A percentile compares a stretch with the other conserved stretches of the same genome.
Evolutionary conservation across 2,888 invertebrate species (phyloP).

Genomic region (Leptopilina drosophilae): DNA sequence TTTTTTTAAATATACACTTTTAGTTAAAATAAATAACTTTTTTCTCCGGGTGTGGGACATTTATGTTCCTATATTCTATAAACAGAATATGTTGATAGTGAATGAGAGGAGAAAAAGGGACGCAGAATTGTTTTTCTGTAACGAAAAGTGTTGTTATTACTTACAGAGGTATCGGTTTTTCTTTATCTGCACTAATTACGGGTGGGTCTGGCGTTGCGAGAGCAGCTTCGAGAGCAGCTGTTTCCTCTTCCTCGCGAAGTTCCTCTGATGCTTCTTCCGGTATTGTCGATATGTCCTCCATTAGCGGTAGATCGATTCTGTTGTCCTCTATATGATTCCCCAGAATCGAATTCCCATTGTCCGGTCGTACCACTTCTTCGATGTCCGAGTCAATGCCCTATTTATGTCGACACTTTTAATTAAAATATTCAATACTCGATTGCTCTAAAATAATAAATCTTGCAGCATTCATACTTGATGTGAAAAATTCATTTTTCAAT

Average conservation of each 20-base stretch:
- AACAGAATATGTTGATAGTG: too few species aligned
- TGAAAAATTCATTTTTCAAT: background rate
- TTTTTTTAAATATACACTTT: too few species aligned
- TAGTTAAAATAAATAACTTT: too few species aligned
- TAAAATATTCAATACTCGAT: background rate
- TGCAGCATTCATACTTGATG: background rate
- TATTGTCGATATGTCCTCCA: slow-evolving; percentile 75
- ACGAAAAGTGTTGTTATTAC: slow-evolving; percentile 50
- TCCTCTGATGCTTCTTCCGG: slow-evolving; percentile 81
- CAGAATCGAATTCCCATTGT: slow-evolving; percentile 77
- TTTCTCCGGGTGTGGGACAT: too few species aligned
- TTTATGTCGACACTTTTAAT: slow-evolving; percentile 2
- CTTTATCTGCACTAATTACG: slow-evolving; percentile 64
- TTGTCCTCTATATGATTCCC: slow-evolving; percentile 70
- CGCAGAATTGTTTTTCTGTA: background rate
- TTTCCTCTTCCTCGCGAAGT: slow-evolving; percentile 78
- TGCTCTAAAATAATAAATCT: too few species aligned
- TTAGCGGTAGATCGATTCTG: slow-evolving; percentile 68
- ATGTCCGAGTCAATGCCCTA: slow-evolving; percentile 93
- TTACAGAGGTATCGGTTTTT: slow-evolving; percentile 64
- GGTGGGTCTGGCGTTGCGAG: slow-evolving; percentile 62
- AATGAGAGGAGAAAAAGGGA: too few species aligned
- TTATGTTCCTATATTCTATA: too few species aligned
- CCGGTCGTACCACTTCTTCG: slow-evolving; percentile 88
- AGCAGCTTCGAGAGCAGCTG: slow-evolving; percentile 76